Evolutionary conservation across 2,888 invertebrate genomes (phyloP).

Genomic region (Megamerina dolium): DNA sequence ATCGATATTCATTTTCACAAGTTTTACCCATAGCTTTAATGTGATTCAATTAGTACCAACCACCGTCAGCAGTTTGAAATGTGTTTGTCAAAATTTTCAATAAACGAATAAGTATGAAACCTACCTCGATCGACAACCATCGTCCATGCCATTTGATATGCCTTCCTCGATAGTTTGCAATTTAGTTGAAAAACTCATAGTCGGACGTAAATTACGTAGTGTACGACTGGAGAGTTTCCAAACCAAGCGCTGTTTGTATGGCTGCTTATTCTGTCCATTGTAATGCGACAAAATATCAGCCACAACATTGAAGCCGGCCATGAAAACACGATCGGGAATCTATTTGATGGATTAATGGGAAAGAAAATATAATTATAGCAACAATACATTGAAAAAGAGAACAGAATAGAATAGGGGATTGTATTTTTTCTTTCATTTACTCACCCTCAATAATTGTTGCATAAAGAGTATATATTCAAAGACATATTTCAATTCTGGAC

Average conservation of each 20-base stretch:
- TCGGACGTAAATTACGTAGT: conserved; percentile 62
- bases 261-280: conserved; percentile 63
- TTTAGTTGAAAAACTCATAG: conserved; percentile 65
- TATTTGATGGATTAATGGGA: conserved; percentile 35
- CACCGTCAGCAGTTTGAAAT: too few species aligned
- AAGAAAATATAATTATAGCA: conserved; percentile 1
- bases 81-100: too few species aligned
- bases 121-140: conserved; percentile 47
- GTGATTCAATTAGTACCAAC: too few species aligned
- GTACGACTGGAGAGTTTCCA: conserved; percentile 73
- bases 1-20: too few species aligned
- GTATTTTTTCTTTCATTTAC: conserved; percentile 25
- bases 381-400: background rate
- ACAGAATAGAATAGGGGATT: background rate
- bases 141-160: conserved; percentile 44
- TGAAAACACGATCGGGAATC: conserved; percentile 64
- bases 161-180: conserved; percentile 72
- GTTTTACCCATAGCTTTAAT: too few species aligned
- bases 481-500: conserved; percentile 57
- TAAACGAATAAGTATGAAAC: too few species aligned
- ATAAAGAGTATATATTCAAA: conserved; percentile 67
- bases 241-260: conserved; percentile 66
- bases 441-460: conserved; percentile 66
- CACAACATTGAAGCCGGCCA: conserved; percentile 58
- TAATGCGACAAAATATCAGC: conserved; percentile 63